Conservation (phyloP, 1,140 invertebrate genomes). For the Anastrepha obliqua region DNA sequence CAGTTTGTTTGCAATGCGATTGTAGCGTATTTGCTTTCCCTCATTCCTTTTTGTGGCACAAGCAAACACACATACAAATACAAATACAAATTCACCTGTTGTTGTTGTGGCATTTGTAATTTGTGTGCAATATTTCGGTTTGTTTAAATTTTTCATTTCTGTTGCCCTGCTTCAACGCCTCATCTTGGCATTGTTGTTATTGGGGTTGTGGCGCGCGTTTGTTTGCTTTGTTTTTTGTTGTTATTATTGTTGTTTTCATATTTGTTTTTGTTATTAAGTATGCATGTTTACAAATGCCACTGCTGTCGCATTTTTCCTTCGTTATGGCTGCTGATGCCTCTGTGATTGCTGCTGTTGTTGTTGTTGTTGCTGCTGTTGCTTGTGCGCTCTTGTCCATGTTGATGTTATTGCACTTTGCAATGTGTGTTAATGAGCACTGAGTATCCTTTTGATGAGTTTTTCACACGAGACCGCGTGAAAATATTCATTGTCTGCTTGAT, state of each 20-base stretch:
- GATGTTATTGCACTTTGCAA: background rate
- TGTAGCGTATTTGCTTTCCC: background rate
- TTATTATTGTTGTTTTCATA: background rate
- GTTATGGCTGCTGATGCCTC: background rate
- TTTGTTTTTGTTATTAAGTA: slow-evolving; percentile 9
- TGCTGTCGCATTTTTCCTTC: background rate
- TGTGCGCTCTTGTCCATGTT: background rate
- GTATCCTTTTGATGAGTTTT: slow-evolving; percentile 39
- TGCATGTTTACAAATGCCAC: background rate
- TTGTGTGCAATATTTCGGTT: background rate
- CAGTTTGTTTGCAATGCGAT: background rate
- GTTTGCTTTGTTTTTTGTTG: background rate
- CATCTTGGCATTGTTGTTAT: background rate
- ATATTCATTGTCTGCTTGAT: slow-evolving; percentile 16
- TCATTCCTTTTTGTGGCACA: background rate
- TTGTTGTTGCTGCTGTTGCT: background rate
- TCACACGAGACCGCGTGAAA: background rate
- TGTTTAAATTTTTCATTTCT: background rate
- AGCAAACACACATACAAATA: background rate
- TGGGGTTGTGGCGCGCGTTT: background rate
- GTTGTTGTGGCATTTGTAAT: background rate
- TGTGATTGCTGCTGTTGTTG: background rate
- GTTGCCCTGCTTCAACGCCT: background rate
- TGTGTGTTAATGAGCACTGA: slow-evolving; percentile 46
- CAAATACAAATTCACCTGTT: background rate